Evolutionary conservation across 2,888 invertebrate genomes (phyloP), one percentile per base, ranked within the genome.

Genomic region (Chaetogeoica ovagalla): DNA sequence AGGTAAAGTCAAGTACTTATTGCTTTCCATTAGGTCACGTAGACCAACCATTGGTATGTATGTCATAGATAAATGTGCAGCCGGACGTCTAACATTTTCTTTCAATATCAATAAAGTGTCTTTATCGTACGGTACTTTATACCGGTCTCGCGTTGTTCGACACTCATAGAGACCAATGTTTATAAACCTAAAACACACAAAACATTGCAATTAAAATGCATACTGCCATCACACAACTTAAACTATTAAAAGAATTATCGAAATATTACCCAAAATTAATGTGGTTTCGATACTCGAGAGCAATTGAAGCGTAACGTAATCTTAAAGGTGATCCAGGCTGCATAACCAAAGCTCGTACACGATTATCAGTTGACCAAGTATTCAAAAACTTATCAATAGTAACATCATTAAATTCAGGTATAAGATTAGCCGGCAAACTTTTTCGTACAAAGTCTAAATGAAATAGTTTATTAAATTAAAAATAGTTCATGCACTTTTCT

Each of bases 51-150:
- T 92, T 17, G 96, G 93, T 85, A 98, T 94, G 86, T 96, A 95
- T 68, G 92, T 90, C 92, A 97, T 96, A 84, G 93, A 92, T 83
- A 96, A 90, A 82, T 93, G 93, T 57, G 95, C 96, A 82, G 93
- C 92, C 0, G 96, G 94, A 84, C 92, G 90, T 19, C 90, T 88
- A 6, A 90, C 89, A 85, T 94, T 93, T 86, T 98, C 98, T 87
- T 97, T 96, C 85, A 98, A 94, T 82, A 98, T 88, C 83, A 97
- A 89, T 85, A 98, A 89, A 0, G 93, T 92, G 84, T 95, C 94
- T 86, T 91, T 88, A 84, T 91, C 91, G 85, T 90, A 87, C 85
- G 94, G 88, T 48, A 94, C 90, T 86, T 93, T 92, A 86, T 91
- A 94, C 74, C 91, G 90, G 23, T 74, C 65, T 71, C 66, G 72